Evolutionary conservation across 1,140 invertebrate genomes (phyloP), one percentile per base, ranked within the genome.

Genomic region (Melipona quadrifasciata): DNA sequence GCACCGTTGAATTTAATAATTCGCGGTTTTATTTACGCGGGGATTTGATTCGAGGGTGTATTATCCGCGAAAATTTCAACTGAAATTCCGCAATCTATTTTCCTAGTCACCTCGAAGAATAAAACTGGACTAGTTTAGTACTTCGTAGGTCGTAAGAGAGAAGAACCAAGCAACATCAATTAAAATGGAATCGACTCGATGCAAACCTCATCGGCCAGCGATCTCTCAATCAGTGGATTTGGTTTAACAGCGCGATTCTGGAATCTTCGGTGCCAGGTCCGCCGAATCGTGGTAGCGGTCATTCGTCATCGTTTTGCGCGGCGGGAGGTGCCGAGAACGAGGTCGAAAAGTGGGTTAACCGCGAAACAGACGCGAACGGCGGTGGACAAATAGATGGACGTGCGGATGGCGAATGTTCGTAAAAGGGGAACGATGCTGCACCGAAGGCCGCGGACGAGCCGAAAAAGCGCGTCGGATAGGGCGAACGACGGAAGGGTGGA

Each of bases 281-380:
- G 53, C 53, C 70, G 55, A 74, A 71, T 58, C 82, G 19, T 83
- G 55, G 39, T n/a, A n/a, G n/a, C n/a, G n/a, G n/a, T n/a, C 61
- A 78, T 83, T 78, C 67, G 71, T 83, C 82, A 55, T 78, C 81
- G 74, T 55, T 83, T 78, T 76, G 61, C 58, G 21, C 61, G 53
- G 81, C 39, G 67, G 27, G 74, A 70, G 65, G 27, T 31, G 31
- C 31, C 31, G 31, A 31, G 2, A 31, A 31, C 31, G 31, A 31
- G 68, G 74, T 79, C 79, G 84, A 85, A 65, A 86, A 89, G 74
- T 85, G 87, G 88, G 87, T 89, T 89, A 88, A 88, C 87, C 88
- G 79, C 87, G 84, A 86, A 86, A 85, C 84, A 86, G 83, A 80
- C 79, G 78, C 84, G 78, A 83, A 73, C 67, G 47, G 75, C 51